Percentiles rank a stretch among this genome's conserved stretches.
phyloP scores from a whole-genome alignment of 1,140 invertebrate genomes.

The Papilio polyxenes region DNA sequence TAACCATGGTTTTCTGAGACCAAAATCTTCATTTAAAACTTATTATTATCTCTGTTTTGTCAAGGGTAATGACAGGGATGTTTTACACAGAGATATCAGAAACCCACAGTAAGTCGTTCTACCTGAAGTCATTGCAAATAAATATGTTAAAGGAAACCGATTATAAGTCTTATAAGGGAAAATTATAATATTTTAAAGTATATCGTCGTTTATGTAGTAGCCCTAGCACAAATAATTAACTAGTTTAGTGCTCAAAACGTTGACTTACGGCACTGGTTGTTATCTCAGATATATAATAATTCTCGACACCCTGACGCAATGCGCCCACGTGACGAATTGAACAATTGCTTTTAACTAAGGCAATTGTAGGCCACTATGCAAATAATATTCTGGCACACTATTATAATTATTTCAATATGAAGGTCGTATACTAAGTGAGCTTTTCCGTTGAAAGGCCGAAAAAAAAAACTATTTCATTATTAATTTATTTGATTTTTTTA shows the following conservation, averaged over 20 bases:
- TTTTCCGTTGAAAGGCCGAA: neutral
- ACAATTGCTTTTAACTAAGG: conserved; percentile 25
- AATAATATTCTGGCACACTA: neutral
- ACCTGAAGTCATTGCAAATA: too few species aligned
- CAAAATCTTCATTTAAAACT: too few species aligned
- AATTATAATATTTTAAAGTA: neutral
- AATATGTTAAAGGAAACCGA: too few species aligned
- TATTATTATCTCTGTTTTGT: too few species aligned
- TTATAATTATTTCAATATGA: neutral
- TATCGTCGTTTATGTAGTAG: neutral
- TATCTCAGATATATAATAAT: conserved; percentile 30
- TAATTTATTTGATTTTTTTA: neutral
- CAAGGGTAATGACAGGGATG: too few species aligned
- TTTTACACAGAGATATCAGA: too few species aligned
- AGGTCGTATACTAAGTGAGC: neutral
- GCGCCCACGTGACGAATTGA: conserved; percentile 24
- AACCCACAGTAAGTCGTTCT: too few species aligned
- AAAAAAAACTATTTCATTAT: neutral
- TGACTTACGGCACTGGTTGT: conserved; percentile 27
- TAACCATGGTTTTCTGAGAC: too few species aligned
- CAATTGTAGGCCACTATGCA: conserved; percentile 10
- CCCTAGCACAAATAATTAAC: conserved; percentile 19
- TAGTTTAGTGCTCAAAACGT: conserved; percentile 27
- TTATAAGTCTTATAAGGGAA: too few species aligned
- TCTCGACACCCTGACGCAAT: conserved; percentile 20